Evolutionary conservation across 2,113 vertebrate species (phyloP).

Genomic region (Cyrtonyx montezumae): DNA sequence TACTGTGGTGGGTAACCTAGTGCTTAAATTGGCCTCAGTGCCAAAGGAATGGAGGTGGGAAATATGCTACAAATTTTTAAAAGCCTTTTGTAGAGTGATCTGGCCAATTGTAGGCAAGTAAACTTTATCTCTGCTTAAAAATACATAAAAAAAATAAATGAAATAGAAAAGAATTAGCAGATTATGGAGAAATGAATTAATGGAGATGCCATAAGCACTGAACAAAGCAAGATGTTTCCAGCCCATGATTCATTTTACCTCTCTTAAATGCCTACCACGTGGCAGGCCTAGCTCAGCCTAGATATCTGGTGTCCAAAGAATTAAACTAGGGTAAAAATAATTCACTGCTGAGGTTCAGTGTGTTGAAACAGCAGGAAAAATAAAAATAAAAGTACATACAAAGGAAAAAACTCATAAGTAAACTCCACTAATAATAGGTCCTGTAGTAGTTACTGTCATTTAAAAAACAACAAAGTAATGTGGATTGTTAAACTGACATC

Average conservation of each 20-base stretch:
- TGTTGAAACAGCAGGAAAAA: background rate
- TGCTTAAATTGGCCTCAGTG: constrained; percentile 15
- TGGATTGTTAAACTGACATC: background rate
- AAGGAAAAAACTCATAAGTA: background rate
- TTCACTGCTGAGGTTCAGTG: background rate
- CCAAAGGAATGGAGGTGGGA: background rate
- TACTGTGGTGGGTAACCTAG: constrained; percentile 18
- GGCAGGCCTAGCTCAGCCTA: background rate
- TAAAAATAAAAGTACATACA: background rate
- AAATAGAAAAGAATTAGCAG: background rate
- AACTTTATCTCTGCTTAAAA: background rate
- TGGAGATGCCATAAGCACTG: background rate
- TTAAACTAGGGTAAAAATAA: background rate
- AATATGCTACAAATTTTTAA: background rate
- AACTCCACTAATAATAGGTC: background rate
- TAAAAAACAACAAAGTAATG: background rate
- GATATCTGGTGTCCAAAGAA: background rate
- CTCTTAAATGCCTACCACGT: background rate
- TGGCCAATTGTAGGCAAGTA: background rate
- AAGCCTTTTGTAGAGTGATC: background rate
- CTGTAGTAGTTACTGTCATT: background rate
- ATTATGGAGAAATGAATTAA: background rate
- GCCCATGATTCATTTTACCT: background rate
- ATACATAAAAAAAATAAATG: background rate
- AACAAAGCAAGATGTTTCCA: background rate